Evolutionary conservation across 1,140 invertebrate genomes (phyloP), one percentile per base, ranked within the genome.

Genomic region (Saxidomus purpurata): DNA sequence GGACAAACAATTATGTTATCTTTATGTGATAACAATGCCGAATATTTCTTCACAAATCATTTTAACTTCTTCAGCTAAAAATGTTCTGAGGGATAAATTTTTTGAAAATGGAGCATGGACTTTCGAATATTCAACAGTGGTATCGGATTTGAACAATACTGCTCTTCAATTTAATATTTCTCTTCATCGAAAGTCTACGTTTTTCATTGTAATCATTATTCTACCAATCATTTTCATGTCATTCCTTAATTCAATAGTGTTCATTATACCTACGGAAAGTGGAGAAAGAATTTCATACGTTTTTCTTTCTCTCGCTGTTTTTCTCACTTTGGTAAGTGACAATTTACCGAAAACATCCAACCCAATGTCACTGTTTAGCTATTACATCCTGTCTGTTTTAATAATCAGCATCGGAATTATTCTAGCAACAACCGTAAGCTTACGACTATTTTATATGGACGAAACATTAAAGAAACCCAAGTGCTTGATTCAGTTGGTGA

Each of bases 121-220:
- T 4, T 43, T 43, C 43, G 43, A 8, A 43, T 4, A 15, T 15
- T 43, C 43, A 8, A 8, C 43, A 43, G 43, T 43, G 43, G 43
- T 8, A 43, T 15, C 4, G 15, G 4, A 43, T 43, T 8, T 4
- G 15, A 76, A 67, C 36, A 43, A 38, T 6, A 31, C 28, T 59
- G 38, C 28, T 86, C 96, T 90, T 80, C 91, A 11, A 96, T 80
- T 52, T 34, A 52, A 34, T 28, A 34, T 80, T 22, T 2, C 52
- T 17, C 90, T 94, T 17, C 63, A 91, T 40, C 85, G 93, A 17
- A 92, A 93, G 71, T 63, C 92, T 22, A 87, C 92, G 31, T 95
- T 94, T 91, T 96, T 96, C 93, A 95, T 96, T 69, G 95, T 96
- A 93, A 97, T 97, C 93, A 95, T 97, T 9, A 61, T 97, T 40